phyloP scores from a whole-genome alignment of 1,140 invertebrate species.

The Carcinoscorpius rotundicauda region DNA sequence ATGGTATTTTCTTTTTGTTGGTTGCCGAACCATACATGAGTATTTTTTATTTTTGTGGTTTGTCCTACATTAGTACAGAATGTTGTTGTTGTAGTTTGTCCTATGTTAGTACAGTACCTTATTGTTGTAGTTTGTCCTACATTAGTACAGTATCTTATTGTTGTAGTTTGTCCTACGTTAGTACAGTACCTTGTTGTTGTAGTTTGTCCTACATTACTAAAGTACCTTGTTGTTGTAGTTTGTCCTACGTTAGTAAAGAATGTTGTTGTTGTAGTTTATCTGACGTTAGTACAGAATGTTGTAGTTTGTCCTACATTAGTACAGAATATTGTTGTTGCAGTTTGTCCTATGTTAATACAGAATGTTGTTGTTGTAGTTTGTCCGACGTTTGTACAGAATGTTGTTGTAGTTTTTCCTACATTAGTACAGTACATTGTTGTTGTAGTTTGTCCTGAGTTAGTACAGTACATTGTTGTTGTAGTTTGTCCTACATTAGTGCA shows the following conservation, averaged over 20 bases:
- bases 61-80: too few relatives aligned
- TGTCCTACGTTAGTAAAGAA: constrained; percentile 40
- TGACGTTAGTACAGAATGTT: neutral
- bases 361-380: constrained; percentile 48
- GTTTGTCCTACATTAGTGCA: constrained; percentile 94
- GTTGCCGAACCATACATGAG: too few relatives aligned
- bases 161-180: constrained; percentile 67
- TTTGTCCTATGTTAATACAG: constrained; percentile 90
- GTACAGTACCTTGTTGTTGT: constrained; percentile 47
- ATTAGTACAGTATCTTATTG: neutral
- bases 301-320: too few relatives aligned
- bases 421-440: constrained; percentile 61
- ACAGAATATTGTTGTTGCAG: neutral
- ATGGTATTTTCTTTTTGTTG: constrained; percentile 55
- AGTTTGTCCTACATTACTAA: too few relatives aligned
- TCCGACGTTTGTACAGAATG: neutral
- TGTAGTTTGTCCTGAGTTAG: too few relatives aligned
- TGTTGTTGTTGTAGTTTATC: neutral
- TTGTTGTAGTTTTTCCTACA: constrained; percentile 59
- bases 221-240: too few relatives aligned
- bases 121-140: neutral
- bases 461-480: too few relatives aligned
- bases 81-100: neutral
- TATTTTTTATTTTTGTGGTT: neutral
- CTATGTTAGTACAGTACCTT: neutral